Conservation (phyloP, 1,140 invertebrate genomes). For the Phymastichus coffea region DNA sequence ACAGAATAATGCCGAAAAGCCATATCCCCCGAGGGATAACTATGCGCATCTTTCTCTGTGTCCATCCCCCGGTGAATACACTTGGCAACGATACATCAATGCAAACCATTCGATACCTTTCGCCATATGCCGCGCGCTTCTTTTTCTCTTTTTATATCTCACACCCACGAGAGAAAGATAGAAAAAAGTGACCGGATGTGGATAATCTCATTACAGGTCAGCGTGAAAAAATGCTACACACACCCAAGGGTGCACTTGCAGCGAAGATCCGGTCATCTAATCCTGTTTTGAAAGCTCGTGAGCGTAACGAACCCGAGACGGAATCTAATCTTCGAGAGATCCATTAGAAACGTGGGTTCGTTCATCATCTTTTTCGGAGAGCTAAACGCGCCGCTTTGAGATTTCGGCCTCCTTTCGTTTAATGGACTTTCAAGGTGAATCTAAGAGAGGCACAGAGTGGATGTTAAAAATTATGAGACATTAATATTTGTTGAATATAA, state of each 20-base stretch:
- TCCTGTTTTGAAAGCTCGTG: conserved; percentile 49
- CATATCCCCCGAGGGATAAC: conserved; percentile 31
- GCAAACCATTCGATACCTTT: conserved; percentile 46
- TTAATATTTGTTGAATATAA: too few relatives aligned
- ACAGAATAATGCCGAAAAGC: conserved; percentile 39
- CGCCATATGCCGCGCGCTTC: conserved; percentile 26
- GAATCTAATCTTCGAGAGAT: background rate
- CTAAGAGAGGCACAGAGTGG: too few relatives aligned
- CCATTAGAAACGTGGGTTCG: background rate
- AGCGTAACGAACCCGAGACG: conserved; percentile 47
- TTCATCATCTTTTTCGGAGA: background rate
- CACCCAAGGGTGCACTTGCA: background rate
- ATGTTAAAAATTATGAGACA: too few relatives aligned
- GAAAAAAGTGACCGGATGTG: conserved; percentile 52
- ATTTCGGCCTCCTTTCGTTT: too few relatives aligned
- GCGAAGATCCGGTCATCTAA: conserved; percentile 38
- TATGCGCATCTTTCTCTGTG: too few relatives aligned
- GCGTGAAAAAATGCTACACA: too few relatives aligned
- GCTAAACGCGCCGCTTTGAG: too few relatives aligned
- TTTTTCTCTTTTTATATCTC: background rate
- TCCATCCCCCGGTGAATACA: too few relatives aligned
- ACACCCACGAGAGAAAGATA: conserved; percentile 25
- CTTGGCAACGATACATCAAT: conserved; percentile 40
- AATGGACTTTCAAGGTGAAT: too few relatives aligned
- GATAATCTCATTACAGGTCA: conserved; percentile 42